A percentile compares a stretch with the other conserved stretches of the same genome.
Evolutionary conservation across 2,888 invertebrate species (phyloP).

Genomic region (Cataglyphis cursor): DNA sequence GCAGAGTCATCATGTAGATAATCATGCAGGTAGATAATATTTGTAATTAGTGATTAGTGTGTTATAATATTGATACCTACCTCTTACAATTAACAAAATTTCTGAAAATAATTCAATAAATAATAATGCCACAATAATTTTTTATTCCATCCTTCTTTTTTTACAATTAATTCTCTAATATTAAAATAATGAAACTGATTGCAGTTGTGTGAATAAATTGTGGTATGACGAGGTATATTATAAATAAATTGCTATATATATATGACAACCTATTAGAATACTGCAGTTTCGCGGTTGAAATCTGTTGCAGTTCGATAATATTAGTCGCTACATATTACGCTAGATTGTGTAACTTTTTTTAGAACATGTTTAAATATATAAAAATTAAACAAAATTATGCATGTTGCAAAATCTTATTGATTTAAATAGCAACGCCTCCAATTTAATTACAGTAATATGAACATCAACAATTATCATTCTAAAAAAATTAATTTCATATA

Average conservation of each 20-base stretch:
- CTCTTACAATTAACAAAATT: neutral
- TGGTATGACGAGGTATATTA: constrained; percentile 1
- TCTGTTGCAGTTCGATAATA: neutral
- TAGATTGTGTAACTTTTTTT: neutral
- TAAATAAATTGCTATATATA: neutral
- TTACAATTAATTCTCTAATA: constrained; percentile 17
- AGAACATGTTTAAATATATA: neutral
- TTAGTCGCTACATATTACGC: neutral
- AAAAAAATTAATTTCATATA: neutral
- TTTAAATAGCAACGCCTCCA: neutral
- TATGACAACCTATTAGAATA: constrained; percentile 3
- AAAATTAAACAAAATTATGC: neutral
- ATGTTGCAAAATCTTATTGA: neutral
- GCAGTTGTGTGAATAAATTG: neutral
- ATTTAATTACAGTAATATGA: neutral
- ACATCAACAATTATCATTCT: neutral
- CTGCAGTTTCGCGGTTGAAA: neutral
- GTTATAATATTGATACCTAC: neutral
- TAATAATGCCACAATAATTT: neutral
- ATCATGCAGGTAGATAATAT: neutral
- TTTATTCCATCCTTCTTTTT: constrained; percentile 14
- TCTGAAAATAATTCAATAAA: neutral
- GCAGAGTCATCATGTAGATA: neutral
- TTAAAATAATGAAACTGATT: neutral
- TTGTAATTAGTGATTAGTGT: neutral